Conservation (phyloP, 2,888 invertebrate species). For the Meteorus colon region DNA sequence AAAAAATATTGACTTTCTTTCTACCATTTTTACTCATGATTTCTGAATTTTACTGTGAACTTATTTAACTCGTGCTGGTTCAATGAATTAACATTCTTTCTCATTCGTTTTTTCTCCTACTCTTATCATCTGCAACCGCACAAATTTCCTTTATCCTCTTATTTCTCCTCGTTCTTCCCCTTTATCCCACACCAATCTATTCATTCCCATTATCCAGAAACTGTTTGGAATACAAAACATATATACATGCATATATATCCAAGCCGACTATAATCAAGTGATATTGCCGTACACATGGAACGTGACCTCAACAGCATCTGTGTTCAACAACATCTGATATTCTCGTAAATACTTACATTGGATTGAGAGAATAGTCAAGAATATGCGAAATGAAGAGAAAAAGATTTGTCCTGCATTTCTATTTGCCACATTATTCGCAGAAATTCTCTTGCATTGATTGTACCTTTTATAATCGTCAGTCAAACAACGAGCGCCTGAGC, state of each 20-base stretch:
- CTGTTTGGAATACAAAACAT: background rate
- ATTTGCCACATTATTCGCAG: slow-evolving; percentile 4
- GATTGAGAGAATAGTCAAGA: background rate
- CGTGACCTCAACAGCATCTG: background rate
- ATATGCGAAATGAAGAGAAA: background rate
- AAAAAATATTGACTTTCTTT: slow-evolving; percentile 18
- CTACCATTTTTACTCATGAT: background rate
- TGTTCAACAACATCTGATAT: slow-evolving; percentile 22
- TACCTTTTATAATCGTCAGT: slow-evolving; percentile 52
- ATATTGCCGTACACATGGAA: background rate
- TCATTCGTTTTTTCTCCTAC: too few relatives aligned
- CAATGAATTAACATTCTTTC: too few relatives aligned
- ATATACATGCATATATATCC: background rate
- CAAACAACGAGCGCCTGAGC: slow-evolving; percentile 62
- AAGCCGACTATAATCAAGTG: background rate
- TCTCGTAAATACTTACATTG: slow-evolving; percentile 8
- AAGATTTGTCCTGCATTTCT: background rate
- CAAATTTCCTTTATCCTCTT: background rate
- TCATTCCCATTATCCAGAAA: slow-evolving; percentile 27
- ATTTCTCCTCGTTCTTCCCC: background rate
- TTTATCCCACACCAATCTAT: background rate
- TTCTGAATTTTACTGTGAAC: background rate
- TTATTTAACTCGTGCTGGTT: background rate
- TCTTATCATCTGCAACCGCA: too few relatives aligned
- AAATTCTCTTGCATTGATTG: slow-evolving; percentile 32